A percentile compares a stretch with the other conserved stretches of the same genome.
These are phyloP conservation scores for Chaetophractus vellerosus DNA, from an alignment of 2,797 vertebrate genomes.

Conservation along the genomic window DNA sequence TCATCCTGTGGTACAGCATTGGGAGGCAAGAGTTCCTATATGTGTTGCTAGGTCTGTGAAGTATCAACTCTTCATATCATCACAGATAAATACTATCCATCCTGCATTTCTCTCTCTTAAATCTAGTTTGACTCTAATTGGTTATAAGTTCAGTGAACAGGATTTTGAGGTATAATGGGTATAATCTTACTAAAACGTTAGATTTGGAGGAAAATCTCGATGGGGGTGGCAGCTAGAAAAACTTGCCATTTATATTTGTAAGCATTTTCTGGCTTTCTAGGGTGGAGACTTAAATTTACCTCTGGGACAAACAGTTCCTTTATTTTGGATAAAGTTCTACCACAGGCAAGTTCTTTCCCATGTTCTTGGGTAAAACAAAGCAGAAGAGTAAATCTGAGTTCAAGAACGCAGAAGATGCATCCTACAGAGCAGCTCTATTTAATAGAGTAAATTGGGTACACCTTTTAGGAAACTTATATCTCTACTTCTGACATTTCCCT, in stretches of 20 bases:
- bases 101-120: not conserved
- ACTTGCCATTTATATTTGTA: not conserved
- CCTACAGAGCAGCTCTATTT: not conserved
- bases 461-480: not conserved
- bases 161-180: not conserved
- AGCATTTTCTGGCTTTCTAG: constrained; percentile 24
- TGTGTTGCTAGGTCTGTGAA: not conserved
- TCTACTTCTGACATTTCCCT: not conserved
- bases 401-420: not conserved
- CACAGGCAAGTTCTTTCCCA: constrained; percentile 39
- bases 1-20: not conserved
- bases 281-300: not conserved
- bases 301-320: constrained; percentile 20
- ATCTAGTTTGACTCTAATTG: not conserved
- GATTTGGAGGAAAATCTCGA: not conserved
- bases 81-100: not conserved
- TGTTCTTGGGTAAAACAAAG: constrained; percentile 38
- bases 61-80: not conserved
- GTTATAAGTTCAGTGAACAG: constrained; percentile 32
- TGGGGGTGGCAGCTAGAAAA: not conserved
- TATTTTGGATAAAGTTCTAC: constrained; percentile 24
- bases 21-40: not conserved
- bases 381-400: not conserved
- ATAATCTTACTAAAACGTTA: not conserved
- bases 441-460: not conserved